Evolutionary conservation across 2,797 vertebrate species (phyloP).

Genomic region (Thamnophis elegans): DNA sequence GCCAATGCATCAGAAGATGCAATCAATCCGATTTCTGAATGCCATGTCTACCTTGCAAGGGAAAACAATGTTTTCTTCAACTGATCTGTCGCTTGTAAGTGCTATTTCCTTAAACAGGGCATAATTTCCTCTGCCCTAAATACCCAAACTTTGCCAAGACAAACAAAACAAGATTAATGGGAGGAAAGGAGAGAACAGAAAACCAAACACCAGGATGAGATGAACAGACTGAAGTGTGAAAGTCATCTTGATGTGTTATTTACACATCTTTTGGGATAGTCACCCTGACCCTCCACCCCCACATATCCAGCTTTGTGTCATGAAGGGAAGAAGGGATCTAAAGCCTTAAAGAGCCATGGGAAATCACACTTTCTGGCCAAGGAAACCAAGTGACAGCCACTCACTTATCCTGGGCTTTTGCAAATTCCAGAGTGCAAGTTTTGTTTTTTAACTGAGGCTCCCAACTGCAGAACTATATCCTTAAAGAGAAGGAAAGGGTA

Average conservation of each 20-base stretch:
- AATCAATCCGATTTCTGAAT: neutral
- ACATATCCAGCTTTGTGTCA: constrained; percentile 30
- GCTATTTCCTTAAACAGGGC: constrained; percentile 43
- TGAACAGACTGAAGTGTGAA: constrained; percentile 24
- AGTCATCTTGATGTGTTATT: constrained; percentile 6
- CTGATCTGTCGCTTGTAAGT: neutral
- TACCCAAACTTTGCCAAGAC: neutral
- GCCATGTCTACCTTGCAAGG: neutral
- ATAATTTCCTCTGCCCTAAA: constrained; percentile 20
- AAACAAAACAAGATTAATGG: constrained; percentile 14
- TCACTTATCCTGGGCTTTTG: neutral
- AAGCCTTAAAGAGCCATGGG: neutral
- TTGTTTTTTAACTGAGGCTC: neutral
- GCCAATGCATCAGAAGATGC: neutral
- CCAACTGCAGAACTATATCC: neutral
- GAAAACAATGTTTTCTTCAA: neutral
- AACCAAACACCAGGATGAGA: constrained; percentile 14
- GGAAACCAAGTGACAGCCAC: constrained; percentile 25
- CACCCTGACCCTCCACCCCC: neutral
- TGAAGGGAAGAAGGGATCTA: constrained; percentile 4
- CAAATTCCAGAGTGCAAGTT: neutral
- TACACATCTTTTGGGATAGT: neutral
- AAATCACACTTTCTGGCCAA: constrained; percentile 4
- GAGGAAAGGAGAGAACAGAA: neutral
- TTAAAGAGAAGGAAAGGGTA: neutral